A percentile compares a stretch with the other conserved stretches of the same genome.
phyloP scores from a whole-genome alignment of 2,797 vertebrate species.

The Sebastes ruberrimus region DNA sequence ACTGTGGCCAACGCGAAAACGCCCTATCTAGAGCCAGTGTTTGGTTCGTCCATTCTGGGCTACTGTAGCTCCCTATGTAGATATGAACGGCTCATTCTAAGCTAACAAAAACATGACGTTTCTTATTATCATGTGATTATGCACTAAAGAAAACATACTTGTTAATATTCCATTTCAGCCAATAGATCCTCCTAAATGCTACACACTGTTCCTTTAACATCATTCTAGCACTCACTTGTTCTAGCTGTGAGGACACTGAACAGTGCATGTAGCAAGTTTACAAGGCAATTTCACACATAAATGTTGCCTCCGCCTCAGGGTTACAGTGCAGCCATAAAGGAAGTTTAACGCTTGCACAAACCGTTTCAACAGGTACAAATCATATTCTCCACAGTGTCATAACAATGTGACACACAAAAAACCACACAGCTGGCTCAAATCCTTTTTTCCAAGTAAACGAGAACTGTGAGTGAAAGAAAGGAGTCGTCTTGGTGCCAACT shows the following conservation, averaged over 20 bases:
- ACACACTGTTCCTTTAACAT: neutral
- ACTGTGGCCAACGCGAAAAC: no score
- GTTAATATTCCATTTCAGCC: no score
- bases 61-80: no score
- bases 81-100: no score
- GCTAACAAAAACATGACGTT: no score
- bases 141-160: no score
- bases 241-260: neutral
- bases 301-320: neutral
- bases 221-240: neutral
- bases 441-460: neutral
- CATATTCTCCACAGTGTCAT: neutral
- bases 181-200: no score
- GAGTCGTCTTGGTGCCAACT: neutral
- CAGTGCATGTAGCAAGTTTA: neutral
- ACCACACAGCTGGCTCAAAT: neutral
- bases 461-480: slow-evolving; percentile 13
- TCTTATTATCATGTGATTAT: no score
- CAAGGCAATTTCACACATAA: neutral
- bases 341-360: slow-evolving; percentile 23
- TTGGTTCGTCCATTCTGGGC: no score
- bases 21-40: no score
- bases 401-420: neutral
- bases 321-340: neutral
- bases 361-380: slow-evolving; percentile 23